Evolutionary conservation across 2,797 vertebrate species (phyloP).

Genomic region (Huso huso): DNA sequence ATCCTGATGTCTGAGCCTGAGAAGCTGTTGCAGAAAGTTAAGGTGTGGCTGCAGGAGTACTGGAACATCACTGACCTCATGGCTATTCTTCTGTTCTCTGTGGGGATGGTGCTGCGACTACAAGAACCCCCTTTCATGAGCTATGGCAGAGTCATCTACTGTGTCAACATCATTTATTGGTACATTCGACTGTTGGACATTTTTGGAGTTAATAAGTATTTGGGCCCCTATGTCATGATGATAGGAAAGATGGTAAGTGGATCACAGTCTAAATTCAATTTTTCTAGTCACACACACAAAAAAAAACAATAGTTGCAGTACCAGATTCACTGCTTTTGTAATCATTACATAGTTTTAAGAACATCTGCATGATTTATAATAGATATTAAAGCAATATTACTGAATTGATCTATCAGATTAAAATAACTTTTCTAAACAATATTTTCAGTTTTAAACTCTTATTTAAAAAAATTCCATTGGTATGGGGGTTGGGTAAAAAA

Average conservation of each 20-base stretch:
- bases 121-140: constrained; percentile 92
- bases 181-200: constrained; percentile 96
- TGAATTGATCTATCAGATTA: too few species aligned
- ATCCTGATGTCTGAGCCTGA: constrained; percentile 97
- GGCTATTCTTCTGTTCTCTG: constrained; percentile 94
- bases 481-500: too few species aligned
- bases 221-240: constrained; percentile 98
- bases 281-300: too few species aligned
- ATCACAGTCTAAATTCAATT: too few species aligned
- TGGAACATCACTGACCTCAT: constrained; percentile 98
- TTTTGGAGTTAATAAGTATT: constrained; percentile 97
- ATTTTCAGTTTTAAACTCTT: too few species aligned
- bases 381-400: too few species aligned
- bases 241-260: constrained; percentile 96
- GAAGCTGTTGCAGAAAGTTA: constrained; percentile 93
- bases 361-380: too few species aligned
- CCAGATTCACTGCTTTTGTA: too few species aligned
- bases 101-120: constrained; percentile 94
- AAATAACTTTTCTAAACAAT: too few species aligned
- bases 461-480: too few species aligned
- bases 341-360: too few species aligned
- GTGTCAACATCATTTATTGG: constrained; percentile 98
- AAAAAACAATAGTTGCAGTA: too few species aligned
- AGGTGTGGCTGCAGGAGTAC: constrained; percentile 97
- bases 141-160: constrained; percentile 94